Base-by-base conservation (phyloP, 2,888 invertebrate species). In the Tholera decimalis region DNA sequence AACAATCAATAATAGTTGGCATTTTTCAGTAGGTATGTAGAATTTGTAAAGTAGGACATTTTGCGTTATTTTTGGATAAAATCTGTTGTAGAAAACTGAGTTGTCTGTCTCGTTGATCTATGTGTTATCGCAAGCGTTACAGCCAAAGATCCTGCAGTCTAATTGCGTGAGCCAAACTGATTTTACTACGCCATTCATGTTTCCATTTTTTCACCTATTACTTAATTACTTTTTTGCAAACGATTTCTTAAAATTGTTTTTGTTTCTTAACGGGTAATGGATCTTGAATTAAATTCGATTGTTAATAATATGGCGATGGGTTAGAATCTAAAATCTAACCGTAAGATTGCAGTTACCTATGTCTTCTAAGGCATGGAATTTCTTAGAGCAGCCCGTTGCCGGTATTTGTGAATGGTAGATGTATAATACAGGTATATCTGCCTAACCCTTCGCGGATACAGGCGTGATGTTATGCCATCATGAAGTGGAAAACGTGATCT, bases 401-500 rank as follows among this genome's bases (percentile, higher is more conserved):
- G 3, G 35, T 3, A 35, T 35, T 28, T 28, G 13, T 13, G 33
- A 13, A 13, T 33, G 13, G 7, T 28, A 33, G 4, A 33, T 13
- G 13, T 33, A 33, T 8, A 5, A 37, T 15, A 18, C 2, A 39
- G 26, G 18, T 47, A 46, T n/a, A 26, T 9, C n/a, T 47, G 18
- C 3, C 11, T 13, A 18, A 6, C 18, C 18, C 18, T 28, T 47
- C 13, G 28, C 6, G 2, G 1, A 28, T 5, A 2, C 18, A 28
- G 28, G 47, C 28, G 47, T 47, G 47, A 18, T 47, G 28, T 28
- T 47, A 47, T 28, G n/a, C 46, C 28, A 28, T 28, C 18, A 47
- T 47, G 35, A 49, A 51, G 46, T 24, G 24, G 47, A 77, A 58
- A 70, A 72, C 64, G 54, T 77, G 64, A 55, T 77, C 18, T 39